These are phyloP conservation scores for Podocnemis expansa DNA, from an alignment of 2,113 vertebrate genomes.

Conservation along the genomic window DNA sequence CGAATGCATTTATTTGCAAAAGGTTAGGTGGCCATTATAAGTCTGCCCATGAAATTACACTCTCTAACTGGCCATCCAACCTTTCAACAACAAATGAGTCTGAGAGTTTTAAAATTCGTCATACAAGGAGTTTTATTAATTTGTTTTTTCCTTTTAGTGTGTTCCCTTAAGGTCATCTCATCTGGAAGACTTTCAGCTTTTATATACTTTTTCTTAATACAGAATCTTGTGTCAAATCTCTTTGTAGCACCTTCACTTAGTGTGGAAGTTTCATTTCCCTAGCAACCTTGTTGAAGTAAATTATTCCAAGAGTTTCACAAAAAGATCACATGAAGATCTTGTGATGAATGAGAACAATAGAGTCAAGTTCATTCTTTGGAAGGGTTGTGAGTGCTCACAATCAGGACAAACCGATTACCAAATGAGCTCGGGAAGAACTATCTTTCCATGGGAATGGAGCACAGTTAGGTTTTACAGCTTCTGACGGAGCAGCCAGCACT, in stretches of 20 bases:
- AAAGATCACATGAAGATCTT: not conserved
- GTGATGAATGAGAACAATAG: not conserved
- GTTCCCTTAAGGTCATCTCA: too few species aligned
- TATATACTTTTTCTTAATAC: too few species aligned
- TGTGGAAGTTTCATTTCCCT: not conserved
- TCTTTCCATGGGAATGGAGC: not conserved
- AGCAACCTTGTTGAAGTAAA: not conserved
- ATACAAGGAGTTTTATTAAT: too few species aligned
- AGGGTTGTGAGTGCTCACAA: not conserved
- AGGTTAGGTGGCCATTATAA: too few species aligned
- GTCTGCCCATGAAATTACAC: too few species aligned
- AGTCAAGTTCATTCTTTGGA: not conserved
- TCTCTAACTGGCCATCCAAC: too few species aligned
- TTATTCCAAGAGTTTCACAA: not conserved
- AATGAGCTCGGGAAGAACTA: not conserved
- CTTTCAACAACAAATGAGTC: too few species aligned
- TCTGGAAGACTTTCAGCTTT: too few species aligned
- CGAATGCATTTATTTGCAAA: too few species aligned
- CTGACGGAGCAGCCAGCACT: not conserved
- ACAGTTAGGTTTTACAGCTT: constrained; percentile 29
- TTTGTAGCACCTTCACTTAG: not conserved
- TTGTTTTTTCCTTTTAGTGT: too few species aligned
- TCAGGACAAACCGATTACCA: not conserved
- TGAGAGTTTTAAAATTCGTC: too few species aligned
- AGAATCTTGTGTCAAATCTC: constrained; percentile 37